phyloP scores from a whole-genome alignment of 2,113 vertebrate species.

The Percopsis transmontana region DNA sequence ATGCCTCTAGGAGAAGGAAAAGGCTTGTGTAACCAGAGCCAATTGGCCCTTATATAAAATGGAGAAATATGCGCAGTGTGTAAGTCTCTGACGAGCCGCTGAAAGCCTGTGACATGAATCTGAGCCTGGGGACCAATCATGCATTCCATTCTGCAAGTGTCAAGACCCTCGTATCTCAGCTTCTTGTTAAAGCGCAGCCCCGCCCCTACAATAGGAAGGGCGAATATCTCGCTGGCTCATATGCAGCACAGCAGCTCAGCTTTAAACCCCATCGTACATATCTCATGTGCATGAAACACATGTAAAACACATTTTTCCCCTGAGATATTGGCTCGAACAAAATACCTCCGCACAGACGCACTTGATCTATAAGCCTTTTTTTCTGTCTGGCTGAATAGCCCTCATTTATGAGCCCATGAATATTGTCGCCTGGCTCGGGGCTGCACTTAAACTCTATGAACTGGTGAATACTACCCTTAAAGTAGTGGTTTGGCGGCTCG shows the following conservation, averaged over 20 bases:
- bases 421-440: slow-evolving; percentile 51
- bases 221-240: slow-evolving; percentile 33
- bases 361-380: slow-evolving; percentile 39
- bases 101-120: slow-evolving; percentile 65
- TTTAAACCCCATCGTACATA: slow-evolving; percentile 22
- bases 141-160: slow-evolving; percentile 54
- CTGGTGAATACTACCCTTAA: slow-evolving; percentile 53
- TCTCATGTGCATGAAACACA: slow-evolving; percentile 16
- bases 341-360: slow-evolving; percentile 34
- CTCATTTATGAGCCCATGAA: slow-evolving; percentile 58
- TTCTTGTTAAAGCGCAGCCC: slow-evolving; percentile 46
- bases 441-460: slow-evolving; percentile 68
- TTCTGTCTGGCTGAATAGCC: slow-evolving; percentile 41
- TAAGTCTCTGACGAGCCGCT: slow-evolving; percentile 58
- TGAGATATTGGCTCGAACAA: slow-evolving; percentile 32
- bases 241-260: slow-evolving; percentile 17
- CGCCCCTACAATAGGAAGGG: slow-evolving; percentile 20
- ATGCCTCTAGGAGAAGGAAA: slow-evolving; percentile 42
- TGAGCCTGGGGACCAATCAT: slow-evolving; percentile 54
- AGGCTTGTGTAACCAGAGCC: slow-evolving; percentile 55
- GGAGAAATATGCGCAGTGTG: slow-evolving; percentile 58
- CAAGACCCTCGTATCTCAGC: slow-evolving; percentile 35
- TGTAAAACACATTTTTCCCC: slow-evolving; percentile 31
- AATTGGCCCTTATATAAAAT: slow-evolving; percentile 54
- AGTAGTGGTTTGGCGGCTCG: slow-evolving; percentile 32